Conservation (phyloP, 1,140 invertebrate genomes). For the Octopus bimaculoides region DNA sequence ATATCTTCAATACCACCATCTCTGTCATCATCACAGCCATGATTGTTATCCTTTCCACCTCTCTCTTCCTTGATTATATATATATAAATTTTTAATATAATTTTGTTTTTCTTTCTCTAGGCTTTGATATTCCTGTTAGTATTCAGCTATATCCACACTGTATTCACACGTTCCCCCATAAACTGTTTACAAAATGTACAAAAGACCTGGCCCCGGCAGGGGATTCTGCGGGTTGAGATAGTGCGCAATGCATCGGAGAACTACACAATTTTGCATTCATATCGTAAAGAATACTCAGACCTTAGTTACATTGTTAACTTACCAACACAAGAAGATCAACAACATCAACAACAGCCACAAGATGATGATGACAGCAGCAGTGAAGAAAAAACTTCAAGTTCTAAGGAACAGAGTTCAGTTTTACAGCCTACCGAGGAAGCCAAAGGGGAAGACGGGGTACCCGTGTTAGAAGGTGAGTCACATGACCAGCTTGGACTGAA, state of each 20-base stretch:
- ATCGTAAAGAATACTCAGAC: constrained; percentile 54
- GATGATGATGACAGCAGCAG: too few relatives aligned
- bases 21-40: too few relatives aligned
- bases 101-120: constrained; percentile 57
- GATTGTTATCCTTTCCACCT: too few relatives aligned
- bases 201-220: constrained; percentile 90
- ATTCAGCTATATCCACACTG: constrained; percentile 91
- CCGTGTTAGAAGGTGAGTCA: background rate
- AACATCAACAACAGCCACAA: too few relatives aligned
- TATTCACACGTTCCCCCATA: constrained; percentile 87
- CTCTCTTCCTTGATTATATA: too few relatives aligned
- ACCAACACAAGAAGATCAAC: background rate
- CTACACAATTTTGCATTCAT: constrained; percentile 54
- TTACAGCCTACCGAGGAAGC: background rate
- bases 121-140: constrained; percentile 86
- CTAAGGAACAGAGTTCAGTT: background rate
- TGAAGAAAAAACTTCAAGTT: too few relatives aligned
- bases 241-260: constrained; percentile 66
- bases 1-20: too few relatives aligned
- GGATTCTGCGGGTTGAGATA: constrained; percentile 95
- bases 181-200: constrained; percentile 88
- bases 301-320: constrained; percentile 24
- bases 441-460: background rate
- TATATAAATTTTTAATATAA: background rate
- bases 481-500: background rate